A percentile compares a stretch with the other conserved stretches of the same genome.
Conservation (phyloP, 2,113 vertebrate genomes). For the Cinclus mexicanus region DNA sequence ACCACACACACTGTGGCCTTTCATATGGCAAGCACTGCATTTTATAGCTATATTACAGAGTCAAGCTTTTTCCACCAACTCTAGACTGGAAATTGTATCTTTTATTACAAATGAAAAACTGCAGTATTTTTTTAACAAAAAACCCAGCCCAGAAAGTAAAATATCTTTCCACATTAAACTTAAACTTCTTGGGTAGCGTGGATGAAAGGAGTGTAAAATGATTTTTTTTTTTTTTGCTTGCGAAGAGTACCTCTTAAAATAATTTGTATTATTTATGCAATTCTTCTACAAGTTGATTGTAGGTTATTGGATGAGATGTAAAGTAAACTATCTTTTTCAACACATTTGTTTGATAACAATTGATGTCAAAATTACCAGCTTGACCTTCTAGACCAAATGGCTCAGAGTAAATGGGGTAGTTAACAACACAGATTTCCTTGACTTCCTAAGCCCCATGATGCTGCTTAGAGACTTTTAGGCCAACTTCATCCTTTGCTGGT, state of each 20-base stretch:
- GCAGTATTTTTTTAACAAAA: not conserved
- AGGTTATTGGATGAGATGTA: not conserved
- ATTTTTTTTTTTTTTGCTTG: not conserved
- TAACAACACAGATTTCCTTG: not conserved
- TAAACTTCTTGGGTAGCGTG: fast-evolving
- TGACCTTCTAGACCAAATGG: not conserved
- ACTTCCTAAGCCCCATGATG: not conserved
- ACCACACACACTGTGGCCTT: not conserved
- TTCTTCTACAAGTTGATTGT: not conserved
- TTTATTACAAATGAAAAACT: not conserved
- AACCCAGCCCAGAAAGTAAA: not conserved
- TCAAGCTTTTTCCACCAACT: not conserved
- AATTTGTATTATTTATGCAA: not conserved
- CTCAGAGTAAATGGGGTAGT: not conserved
- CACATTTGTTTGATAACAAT: not conserved
- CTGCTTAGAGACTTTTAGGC: not conserved
- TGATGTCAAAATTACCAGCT: not conserved
- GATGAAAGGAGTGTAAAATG: not conserved
- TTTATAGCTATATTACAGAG: not conserved
- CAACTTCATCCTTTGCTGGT: not conserved
- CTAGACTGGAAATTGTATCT: not conserved
- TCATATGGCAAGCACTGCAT: not conserved
- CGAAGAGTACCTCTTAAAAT: not conserved
- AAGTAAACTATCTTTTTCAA: not conserved
- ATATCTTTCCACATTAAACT: not conserved